Percentiles rank a stretch among this genome's conserved stretches.
These are phyloP conservation scores for Mirounga angustirostris DNA, from an alignment of 2,113 vertebrate species.

Conservation along the genomic window DNA sequence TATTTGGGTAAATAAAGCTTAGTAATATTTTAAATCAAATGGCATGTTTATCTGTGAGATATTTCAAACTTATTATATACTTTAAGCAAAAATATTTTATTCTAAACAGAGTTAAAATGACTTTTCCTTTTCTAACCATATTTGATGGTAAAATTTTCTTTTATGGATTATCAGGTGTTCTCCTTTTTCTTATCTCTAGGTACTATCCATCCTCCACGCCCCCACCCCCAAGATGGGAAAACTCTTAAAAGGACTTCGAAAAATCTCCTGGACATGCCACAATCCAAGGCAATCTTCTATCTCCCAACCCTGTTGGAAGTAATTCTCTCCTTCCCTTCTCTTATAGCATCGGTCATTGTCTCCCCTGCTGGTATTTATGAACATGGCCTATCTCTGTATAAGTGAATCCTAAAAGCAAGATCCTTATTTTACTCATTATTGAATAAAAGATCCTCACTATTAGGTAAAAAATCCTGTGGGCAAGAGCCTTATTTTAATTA, in stretches of 20 bases:
- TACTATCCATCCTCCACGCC: neutral
- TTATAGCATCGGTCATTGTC: neutral
- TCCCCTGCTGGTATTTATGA: neutral
- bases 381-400: neutral
- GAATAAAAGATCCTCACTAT: neutral
- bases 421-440: constrained; percentile 7
- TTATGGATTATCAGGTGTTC: neutral
- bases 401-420: neutral
- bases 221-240: neutral
- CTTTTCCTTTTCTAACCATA: neutral
- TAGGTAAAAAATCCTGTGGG: neutral
- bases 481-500: neutral
- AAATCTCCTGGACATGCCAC: neutral
- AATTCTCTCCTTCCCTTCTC: neutral
- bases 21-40: neutral
- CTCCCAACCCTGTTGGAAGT: neutral
- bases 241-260: neutral
- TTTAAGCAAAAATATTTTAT: neutral
- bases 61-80: neutral
- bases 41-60: neutral
- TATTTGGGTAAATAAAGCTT: neutral
- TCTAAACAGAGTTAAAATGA: neutral
- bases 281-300: neutral
- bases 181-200: neutral
- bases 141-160: neutral